Conservation (phyloP, 2,113 vertebrate genomes). For the Aspidoscelis tigris region DNA sequence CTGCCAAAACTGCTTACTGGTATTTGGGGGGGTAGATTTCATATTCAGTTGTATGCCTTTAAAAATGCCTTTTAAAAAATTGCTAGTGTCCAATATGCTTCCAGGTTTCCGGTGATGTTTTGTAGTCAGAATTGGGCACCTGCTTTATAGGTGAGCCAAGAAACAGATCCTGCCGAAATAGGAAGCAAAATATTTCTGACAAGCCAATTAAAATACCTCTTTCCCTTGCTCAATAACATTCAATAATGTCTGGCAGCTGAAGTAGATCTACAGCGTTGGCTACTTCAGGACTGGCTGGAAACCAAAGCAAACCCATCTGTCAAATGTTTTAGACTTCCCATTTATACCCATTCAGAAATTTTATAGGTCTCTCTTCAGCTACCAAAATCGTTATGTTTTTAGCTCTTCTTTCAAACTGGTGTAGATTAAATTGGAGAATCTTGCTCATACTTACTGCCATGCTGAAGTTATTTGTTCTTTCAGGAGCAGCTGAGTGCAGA, state of each 20-base stretch:
- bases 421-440: neutral
- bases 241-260: constrained; percentile 16
- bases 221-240: neutral
- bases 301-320: constrained; percentile 26
- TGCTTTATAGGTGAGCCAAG: constrained; percentile 21
- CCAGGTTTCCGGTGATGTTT: constrained; percentile 9
- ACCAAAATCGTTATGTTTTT: neutral
- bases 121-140: neutral
- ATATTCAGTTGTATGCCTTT: neutral
- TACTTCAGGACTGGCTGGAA: neutral
- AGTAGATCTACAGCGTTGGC: neutral
- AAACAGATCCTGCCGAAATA: neutral
- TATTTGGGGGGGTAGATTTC: neutral
- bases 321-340: rapidly evolving
- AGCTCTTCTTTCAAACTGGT: neutral
- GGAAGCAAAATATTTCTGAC: neutral
- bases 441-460: neutral
- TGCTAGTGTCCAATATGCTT: constrained; percentile 6
- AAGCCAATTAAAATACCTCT: constrained; percentile 7
- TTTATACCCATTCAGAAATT: constrained; percentile 6
- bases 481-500: too few relatives aligned
- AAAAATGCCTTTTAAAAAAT: neutral
- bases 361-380: rapidly evolving
- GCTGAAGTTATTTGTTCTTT: too few relatives aligned
- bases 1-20: neutral